Base-by-base conservation (phyloP, 2,888 invertebrate genomes). In the Calliopum simillimum region DNA sequence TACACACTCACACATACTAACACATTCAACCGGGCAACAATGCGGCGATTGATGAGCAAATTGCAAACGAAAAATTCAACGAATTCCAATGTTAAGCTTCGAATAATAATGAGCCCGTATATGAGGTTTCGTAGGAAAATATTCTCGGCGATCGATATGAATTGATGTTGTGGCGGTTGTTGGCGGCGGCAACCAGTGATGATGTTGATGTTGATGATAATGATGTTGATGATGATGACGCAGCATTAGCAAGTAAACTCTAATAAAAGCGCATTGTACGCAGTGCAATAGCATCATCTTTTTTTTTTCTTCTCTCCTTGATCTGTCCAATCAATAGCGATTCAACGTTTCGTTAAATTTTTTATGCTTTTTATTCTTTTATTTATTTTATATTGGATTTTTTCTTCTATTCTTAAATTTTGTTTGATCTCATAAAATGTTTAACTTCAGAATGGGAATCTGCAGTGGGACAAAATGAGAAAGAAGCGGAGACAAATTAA, bases 11-110 rank as follows among this genome's bases (percentile, higher is more conserved):
- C 49, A 21, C 4, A 19, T n/a, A n/a, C n/a, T n/a, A n/a, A n/a
- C 16, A 44, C 21, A 6, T n/a, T n/a, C 11, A 59, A 44, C 59
- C 33, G 8, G 8, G 11, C 49, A 49, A 19, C 51, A 16, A 51
- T 49, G 49, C 49, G 8, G 59, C 68, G 33, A 51, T 23, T 44
- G 62, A 49, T 79, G 77, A 80, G 79, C 81, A 83, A 83, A 84
- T 83, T 83, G 81, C 81, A 78, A 81, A 79, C 78, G 77, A 78
- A 78, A 79, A 79, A 82, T 80, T 82, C 81, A 82, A 83, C 81
- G 79, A 83, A 83, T 83, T 81, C 82, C 84, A 76, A 82, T 76
- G 79, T 79, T 78, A 78, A 80, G 81, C 81, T 79, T 76, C 79
- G 84, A 80, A 83, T 83, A 83, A 80, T 83, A 84, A 84, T 84